Base-by-base conservation (phyloP, 2,888 invertebrate species). In the Patella caerulea region DNA sequence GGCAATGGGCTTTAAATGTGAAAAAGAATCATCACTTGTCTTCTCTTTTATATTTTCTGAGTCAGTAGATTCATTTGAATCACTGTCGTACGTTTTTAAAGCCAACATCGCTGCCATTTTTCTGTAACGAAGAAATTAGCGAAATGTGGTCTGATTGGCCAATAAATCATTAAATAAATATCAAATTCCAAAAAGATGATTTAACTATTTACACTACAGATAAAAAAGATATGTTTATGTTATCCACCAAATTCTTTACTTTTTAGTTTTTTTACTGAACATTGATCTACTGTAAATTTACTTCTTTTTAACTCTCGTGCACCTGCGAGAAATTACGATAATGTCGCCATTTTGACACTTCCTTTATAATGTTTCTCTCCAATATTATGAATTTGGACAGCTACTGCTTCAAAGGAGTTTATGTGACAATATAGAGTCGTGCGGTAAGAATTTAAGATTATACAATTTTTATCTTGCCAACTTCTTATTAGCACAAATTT, bases 1-100 rank as follows among this genome's bases (percentile, higher is more conserved):
- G 70, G 84, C 84, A 71, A 87, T 73, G 12, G 89, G 88, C 73
- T 88, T 87, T n/a, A 88, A 80, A 83, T 90, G 90, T 72, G 86
- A 85, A 19, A 83, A 86, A 19, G 86, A 79, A 45, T 87, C 89
- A 72, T 85, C 86, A 45, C 71, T 73, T 70, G 78, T 53, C 9
- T 75, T 76, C 19, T 71, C 76, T 12, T 81, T 84, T 54, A 94
- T 94, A 52, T 83, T 84, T 56, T 93, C 94, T 77, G 95, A 65
- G 19, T 12, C 65, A 19, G 24, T 65, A 11, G 65, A 95, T 71
- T 94, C 94, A 81, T 94, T 95, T 71, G 95, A 95, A 87, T 94
- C 95, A 88, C 95, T 95, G 3, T 94, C 95, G 86, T 97, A 97
- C 83, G 94, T 94, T 92, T 94, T 94, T 84, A 97, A 92, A 59